Base-by-base conservation (phyloP, 1,140 invertebrate species). In the Pararge aegeria region DNA sequence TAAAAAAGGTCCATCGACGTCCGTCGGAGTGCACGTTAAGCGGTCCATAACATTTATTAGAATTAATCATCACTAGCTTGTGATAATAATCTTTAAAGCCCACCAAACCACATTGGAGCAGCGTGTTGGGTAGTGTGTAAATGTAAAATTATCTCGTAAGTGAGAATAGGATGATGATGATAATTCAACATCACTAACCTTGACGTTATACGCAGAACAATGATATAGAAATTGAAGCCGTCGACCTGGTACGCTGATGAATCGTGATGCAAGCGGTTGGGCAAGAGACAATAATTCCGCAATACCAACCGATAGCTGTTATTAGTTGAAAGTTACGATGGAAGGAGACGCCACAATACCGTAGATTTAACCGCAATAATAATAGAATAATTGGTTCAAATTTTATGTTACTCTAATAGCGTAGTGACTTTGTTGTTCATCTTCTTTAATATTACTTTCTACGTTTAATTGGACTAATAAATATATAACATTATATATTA, bases 141-240 rank as follows among this genome's bases (percentile, higher is more conserved):
- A n/a, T n/a, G n/a, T n/a, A n/a, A n/a, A n/a, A n/a, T n/a, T n/a
- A n/a, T n/a, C n/a, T n/a, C n/a, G n/a, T n/a, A n/a, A n/a, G n/a
- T n/a, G n/a, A n/a, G n/a, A n/a, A n/a, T n/a, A n/a, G n/a, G n/a
- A n/a, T n/a, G n/a, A n/a, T n/a, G n/a, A n/a, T n/a, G n/a, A n/a
- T n/a, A n/a, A n/a, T n/a, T n/a, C n/a, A n/a, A n/a, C 12, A 34
- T 66, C 55, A 44, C 20, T 66, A 66, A 66, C 30, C 24, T 42
- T 51, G 61, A 61, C 44, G 37, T 64, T 42, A 68, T 42, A 53
- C 44, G 20, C 18, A 27, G 53, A 64, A 68, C 61, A 68, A 68
- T 58, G 50, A 66, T 24, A 24, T 24, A 64, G 50, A 58, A 64
- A 58, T 58, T 58, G 49, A 19, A 44, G 48, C 59, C 30, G 42